Base-by-base conservation (phyloP, 2,888 invertebrate genomes). In the Halocaridina rubra region DNA sequence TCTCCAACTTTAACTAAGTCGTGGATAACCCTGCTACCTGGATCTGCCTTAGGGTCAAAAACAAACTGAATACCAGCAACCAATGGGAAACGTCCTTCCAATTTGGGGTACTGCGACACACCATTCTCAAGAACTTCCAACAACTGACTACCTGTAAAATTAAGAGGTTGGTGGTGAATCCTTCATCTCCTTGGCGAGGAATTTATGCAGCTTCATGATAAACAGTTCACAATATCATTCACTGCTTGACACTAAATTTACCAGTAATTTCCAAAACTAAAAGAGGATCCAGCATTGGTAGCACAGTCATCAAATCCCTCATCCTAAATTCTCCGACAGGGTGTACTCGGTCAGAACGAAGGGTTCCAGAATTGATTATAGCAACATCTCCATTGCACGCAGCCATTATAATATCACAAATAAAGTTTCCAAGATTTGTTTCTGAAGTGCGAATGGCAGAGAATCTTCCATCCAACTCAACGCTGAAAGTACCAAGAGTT, bases 31-130 rank as follows among this genome's bases (percentile, higher is more conserved):
- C 97, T 91, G 81, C 93, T 91, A 0, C 96, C 96, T 4, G 80
- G 57, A 2, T 71, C 67, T 4, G 81, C 82, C 7, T 89, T 89
- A 22, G 92, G 91, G 89, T 92, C 91, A 89, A 92, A 92, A 3
- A 90, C 91, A 89, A 92, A 92, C 27, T 88, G 88, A 24, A 92
- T 86, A 4, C 92, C 92, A 0, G 96, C 94, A 53, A 96, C 94
- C 92, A 97, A 97, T 0, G 96, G 96, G 90, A 97, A 97, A 88
- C 97, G 91, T 0, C 97, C 97, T 91, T 97, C 97, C 29, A 97
- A 91, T 89, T 95, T 95, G 0, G 97, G 97, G 91, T 96, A 97
- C 90, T 95, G 94, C 87, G 94, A 94, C 30, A 97, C 97, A 0
- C 95, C 93, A 90, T 97, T 97, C 91, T 97, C 97, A 80, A 97